Percentiles rank a stretch among this genome's conserved stretches.
These are phyloP conservation scores for Tromatobia lineatoria DNA, from an alignment of 2,888 invertebrate genomes.

Conservation along the genomic window DNA sequence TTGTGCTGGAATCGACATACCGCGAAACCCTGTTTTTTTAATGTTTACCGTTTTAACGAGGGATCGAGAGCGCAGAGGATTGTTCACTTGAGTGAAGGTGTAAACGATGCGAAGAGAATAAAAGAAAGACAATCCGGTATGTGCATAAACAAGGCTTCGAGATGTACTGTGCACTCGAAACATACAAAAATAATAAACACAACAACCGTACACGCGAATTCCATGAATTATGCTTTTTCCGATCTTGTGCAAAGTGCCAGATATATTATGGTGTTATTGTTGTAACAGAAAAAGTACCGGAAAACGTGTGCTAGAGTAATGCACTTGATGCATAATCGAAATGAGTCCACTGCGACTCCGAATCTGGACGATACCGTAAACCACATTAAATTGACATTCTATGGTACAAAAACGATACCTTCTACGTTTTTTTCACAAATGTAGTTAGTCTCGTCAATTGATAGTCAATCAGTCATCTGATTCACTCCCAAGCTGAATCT, in stretches of 20 bases:
- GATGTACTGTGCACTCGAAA: constrained; percentile 32
- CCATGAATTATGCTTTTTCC: constrained; percentile 2
- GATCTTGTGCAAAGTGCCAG: background rate
- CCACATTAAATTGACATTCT: constrained; percentile 84
- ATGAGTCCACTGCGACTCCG: constrained; percentile 75
- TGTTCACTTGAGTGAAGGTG: constrained; percentile 65
- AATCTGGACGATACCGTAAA: constrained; percentile 82
- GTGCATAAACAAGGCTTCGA: constrained; percentile 19
- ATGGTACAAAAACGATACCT: constrained; percentile 80
- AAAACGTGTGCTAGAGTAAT: constrained; percentile 48
- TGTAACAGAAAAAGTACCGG: background rate
- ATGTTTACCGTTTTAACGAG: constrained; percentile 66
- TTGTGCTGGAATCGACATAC: constrained; percentile 46
- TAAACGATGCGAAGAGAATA: constrained; percentile 52
- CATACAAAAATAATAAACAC: constrained; percentile 6
- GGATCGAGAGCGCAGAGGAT: constrained; percentile 50
- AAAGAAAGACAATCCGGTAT: constrained; percentile 30
- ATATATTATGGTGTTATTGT: background rate
- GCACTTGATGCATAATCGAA: constrained; percentile 66
- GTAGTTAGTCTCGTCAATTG: too few species aligned
- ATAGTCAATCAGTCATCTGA: constrained; percentile 39
- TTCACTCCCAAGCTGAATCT: constrained; percentile 26
- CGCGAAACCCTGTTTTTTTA: constrained; percentile 40
- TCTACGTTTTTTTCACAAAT: background rate
- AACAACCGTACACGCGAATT: background rate